Percentiles rank a stretch among this genome's conserved stretches.
Evolutionary conservation across 1,140 invertebrate genomes (phyloP).

Genomic region (Periplaneta americana): DNA sequence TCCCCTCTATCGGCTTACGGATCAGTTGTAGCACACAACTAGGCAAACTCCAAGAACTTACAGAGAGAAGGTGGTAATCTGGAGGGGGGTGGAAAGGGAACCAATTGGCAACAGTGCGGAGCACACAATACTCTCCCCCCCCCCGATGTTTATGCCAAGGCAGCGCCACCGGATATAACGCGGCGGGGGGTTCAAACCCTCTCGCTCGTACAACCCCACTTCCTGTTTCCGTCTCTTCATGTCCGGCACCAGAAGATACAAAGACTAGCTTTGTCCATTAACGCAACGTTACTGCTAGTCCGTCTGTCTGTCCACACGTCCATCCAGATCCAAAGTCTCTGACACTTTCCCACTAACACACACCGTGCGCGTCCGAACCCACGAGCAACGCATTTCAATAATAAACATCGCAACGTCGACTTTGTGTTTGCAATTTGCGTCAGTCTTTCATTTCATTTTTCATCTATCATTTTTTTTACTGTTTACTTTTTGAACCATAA

Average conservation of each 20-base stretch:
- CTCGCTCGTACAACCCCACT: background rate
- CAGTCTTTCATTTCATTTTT: background rate
- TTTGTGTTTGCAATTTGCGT: background rate
- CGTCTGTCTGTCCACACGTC: background rate
- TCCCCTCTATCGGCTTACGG: no score
- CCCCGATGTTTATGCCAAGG: background rate
- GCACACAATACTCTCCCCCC: background rate
- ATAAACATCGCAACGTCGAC: background rate
- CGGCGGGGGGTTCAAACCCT: background rate
- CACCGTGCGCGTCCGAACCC: no score
- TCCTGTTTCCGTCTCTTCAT: background rate
- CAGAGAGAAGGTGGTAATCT: no score
- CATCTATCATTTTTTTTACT: no score
- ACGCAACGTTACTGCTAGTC: background rate
- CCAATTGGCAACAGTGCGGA: background rate
- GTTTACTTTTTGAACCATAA: no score
- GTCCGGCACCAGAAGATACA: background rate
- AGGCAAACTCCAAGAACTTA: no score
- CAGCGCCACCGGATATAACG: background rate
- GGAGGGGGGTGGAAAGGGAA: no score
- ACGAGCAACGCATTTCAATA: background rate
- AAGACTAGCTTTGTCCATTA: background rate
- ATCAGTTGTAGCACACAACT: no score
- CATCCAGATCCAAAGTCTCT: background rate
- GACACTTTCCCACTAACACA: background rate